These are phyloP conservation scores for Australoheros facetus DNA, from an alignment of 2,797 vertebrate genomes.

Conservation along the genomic window DNA sequence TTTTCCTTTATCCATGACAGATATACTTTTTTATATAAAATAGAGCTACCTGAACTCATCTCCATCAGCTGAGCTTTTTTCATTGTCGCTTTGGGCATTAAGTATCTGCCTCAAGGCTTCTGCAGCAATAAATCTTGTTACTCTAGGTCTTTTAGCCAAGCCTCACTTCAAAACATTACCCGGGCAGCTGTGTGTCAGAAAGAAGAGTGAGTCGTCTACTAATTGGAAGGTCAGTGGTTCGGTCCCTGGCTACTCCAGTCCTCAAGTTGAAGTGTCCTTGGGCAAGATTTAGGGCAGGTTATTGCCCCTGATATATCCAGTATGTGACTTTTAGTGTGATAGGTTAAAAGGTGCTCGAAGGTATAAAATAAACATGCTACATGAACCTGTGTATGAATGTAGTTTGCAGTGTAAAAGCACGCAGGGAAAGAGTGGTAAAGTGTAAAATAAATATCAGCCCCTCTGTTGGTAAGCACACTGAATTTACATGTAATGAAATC, in stretches of 20 bases:
- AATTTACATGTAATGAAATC: background rate
- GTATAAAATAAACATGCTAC: background rate
- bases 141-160: too few species aligned
- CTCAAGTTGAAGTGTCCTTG: background rate
- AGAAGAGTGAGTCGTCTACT: background rate
- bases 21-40: background rate
- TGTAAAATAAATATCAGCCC: background rate
- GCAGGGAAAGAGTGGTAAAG: background rate
- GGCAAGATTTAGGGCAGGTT: background rate
- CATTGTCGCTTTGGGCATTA: background rate
- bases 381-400: background rate
- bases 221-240: background rate
- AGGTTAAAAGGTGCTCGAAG: background rate
- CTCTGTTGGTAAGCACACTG: background rate
- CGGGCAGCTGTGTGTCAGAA: background rate
- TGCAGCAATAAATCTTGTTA: background rate
- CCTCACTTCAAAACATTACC: too few species aligned
- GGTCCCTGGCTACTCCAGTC: background rate
- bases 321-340: background rate
- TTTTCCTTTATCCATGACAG: background rate
- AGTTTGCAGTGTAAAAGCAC: background rate
- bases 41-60: background rate
- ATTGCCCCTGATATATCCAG: background rate
- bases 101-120: background rate
- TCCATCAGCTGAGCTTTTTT: background rate